Base-by-base conservation (phyloP, 1,140 invertebrate genomes). In the Macrobrachium rosenbergii region DNA sequence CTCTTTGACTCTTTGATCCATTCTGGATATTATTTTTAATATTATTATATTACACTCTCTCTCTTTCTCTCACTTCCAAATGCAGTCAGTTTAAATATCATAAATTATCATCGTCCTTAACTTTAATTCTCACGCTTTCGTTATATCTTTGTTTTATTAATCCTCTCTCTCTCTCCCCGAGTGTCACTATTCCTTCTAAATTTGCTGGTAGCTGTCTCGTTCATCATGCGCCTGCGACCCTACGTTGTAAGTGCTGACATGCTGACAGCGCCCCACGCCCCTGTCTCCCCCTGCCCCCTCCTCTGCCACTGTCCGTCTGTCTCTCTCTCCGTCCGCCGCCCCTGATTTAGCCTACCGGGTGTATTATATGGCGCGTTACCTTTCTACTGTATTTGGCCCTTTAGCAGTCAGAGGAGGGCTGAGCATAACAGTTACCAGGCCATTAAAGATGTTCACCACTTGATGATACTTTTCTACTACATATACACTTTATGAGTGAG, bases 201-300 rank as follows among this genome's bases (percentile, higher is more conserved):
- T 10, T 72, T n/a, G 21, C 28, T 59, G 37, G 28, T 80, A 52
- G 37, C 78, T 80, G 17, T 63, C 78, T 63, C 60, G 59, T 19
- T 37, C 78, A 60, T 37, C 62, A 14, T 58, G 16, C 28, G 52
- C 52, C 52, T 52, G 52, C 52, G 52, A 52, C 52, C 52, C 52
- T 52, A 52, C 12, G 52, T 87, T 81, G 60, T 67, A 77, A 80
- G 77, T 80, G 67, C 73, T 78, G 79, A 73, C 69, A 87, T 81
- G 77, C 73, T 58, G 58, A 21, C 58, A 80, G 84, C 79, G 64
- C 81, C 77, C 52, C 64, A 58, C 77, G 59, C 79, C 84, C 79
- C 84, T 78, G 77, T 37, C 52, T n/a, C 21, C 52, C 11, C 84
- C 72, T 11, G 45, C 76, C 19, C 37, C 28, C 52, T 62, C 77